Base-by-base conservation (phyloP, 2,888 invertebrate species). In the Tenthredo amoena region DNA sequence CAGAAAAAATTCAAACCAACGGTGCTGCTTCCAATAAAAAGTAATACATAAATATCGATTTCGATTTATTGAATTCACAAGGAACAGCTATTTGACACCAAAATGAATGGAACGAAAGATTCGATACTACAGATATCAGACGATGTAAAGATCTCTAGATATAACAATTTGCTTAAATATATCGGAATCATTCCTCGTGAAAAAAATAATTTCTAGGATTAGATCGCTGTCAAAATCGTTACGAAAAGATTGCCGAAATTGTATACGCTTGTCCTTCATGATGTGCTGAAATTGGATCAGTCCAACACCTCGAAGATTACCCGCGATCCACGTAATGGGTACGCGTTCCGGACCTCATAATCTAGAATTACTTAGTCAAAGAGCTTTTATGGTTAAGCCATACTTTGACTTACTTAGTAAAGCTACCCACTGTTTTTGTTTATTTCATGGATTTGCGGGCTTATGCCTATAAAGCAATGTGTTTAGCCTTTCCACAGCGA, bases 201-300 rank as follows among this genome's bases (percentile, higher is more conserved):
- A 26, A 26, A 26, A 26, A 62, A 26, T 21, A 3, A 12, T 12
- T 62, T 62, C 10, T 62, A 62, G 62, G 21, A 62, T 62, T 10
- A 10, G 62, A 12, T 12, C 15, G n/a, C 7, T 71, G 15, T 2
- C 15, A 34, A 18, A 34, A 71, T 71, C 37, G 34, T 71, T 31
- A 37, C 37, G 21, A 21, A 62, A 62, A 26, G 62, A 26, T 26
- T 18, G 71, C 31, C 37, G n/a, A 71, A 34, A 37, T 71, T 37
- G 31, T 71, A 37, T 37, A n/a, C 18, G 18, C 31, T 37, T n/a
- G 71, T 34, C 71, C 31, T 18, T 2, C 34, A 18, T n/a, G 18
- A 71, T 71, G n/a, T 71, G 71, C 34, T 37, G 71, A n/a, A 71
- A 71, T 37, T 71, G 71, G 71, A 71, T n/a, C 71, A 34, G 37